Evolutionary conservation across 2,113 vertebrate species (phyloP).

Genomic region (Gila orcuttii): DNA sequence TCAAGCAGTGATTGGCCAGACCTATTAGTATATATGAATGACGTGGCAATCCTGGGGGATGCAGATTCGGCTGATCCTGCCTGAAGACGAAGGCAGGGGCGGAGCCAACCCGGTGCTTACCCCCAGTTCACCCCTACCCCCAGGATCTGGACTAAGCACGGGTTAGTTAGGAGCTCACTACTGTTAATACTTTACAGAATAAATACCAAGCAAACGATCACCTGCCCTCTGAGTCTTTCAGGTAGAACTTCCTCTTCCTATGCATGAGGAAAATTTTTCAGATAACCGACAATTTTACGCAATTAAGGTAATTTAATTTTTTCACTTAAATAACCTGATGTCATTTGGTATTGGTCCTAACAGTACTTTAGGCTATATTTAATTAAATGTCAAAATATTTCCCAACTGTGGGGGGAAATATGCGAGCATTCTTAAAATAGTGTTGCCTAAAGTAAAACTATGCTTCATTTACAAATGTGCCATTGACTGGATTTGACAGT

Average conservation of each 20-base stretch:
- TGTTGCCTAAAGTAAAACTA: slow-evolving; percentile 42
- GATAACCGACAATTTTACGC: not conserved
- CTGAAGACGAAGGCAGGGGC: no score
- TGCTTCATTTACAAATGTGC: slow-evolving; percentile 45
- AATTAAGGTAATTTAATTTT: slow-evolving; percentile 6
- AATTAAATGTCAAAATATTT: slow-evolving; percentile 56
- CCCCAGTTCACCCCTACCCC: no score
- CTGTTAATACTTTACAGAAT: no score
- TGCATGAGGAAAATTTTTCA: not conserved
- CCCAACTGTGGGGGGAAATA: slow-evolving; percentile 15
- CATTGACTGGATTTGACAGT: slow-evolving; percentile 42
- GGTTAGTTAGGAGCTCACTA: no score
- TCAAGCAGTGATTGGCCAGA: no score
- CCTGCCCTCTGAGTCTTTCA: no score
- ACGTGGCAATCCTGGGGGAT: no score
- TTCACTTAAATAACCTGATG: slow-evolving; percentile 9
- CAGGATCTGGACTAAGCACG: no score
- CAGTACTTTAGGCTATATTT: slow-evolving; percentile 51
- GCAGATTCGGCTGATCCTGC: no score
- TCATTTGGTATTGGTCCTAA: slow-evolving; percentile 8
- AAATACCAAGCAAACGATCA: no score
- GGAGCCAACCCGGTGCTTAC: no score
- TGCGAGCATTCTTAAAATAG: not conserved
- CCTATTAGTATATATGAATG: no score
- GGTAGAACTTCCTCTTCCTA: not conserved